phyloP scores from a whole-genome alignment of 2,113 vertebrate species.

The Laticauda laticaudata region DNA sequence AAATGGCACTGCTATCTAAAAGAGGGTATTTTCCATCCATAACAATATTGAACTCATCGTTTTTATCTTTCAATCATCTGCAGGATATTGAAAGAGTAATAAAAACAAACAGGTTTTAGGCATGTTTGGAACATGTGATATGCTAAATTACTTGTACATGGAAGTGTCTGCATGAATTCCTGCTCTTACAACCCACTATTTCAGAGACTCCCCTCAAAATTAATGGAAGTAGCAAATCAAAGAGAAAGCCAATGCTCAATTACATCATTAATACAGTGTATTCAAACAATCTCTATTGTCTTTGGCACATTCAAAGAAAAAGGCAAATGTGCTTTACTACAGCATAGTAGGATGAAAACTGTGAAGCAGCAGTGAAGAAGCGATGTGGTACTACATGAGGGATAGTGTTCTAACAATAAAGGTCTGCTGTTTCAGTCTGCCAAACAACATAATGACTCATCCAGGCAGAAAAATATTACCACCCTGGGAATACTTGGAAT shows the following conservation, averaged over 20 bases:
- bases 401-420: slow-evolving; percentile 78
- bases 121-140: slow-evolving; percentile 66
- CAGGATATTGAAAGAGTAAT: slow-evolving; percentile 73
- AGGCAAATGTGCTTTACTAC: slow-evolving; percentile 69
- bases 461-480: slow-evolving; percentile 95
- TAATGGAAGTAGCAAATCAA: slow-evolving; percentile 75
- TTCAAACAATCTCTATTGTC: slow-evolving; percentile 76
- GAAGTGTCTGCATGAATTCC: slow-evolving; percentile 56
- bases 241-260: slow-evolving; percentile 74
- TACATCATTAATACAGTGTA: slow-evolving; percentile 77
- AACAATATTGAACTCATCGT: slow-evolving; percentile 67
- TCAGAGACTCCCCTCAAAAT: slow-evolving; percentile 80
- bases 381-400: slow-evolving; percentile 72
- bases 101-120: slow-evolving; percentile 68
- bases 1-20: slow-evolving; percentile 53
- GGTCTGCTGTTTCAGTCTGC: slow-evolving; percentile 85
- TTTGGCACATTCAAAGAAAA: slow-evolving; percentile 78
- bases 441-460: slow-evolving; percentile 89
- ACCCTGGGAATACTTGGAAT: slow-evolving; percentile 88
- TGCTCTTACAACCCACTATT: slow-evolving; percentile 67
- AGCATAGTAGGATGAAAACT: slow-evolving; percentile 71
- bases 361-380: slow-evolving; percentile 68
- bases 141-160: slow-evolving; percentile 74
- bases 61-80: slow-evolving; percentile 73
- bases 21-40: slow-evolving; percentile 56